These are phyloP conservation scores for Trichoplusia ni DNA, from an alignment of 1,140 invertebrate genomes.

Conservation along the genomic window DNA sequence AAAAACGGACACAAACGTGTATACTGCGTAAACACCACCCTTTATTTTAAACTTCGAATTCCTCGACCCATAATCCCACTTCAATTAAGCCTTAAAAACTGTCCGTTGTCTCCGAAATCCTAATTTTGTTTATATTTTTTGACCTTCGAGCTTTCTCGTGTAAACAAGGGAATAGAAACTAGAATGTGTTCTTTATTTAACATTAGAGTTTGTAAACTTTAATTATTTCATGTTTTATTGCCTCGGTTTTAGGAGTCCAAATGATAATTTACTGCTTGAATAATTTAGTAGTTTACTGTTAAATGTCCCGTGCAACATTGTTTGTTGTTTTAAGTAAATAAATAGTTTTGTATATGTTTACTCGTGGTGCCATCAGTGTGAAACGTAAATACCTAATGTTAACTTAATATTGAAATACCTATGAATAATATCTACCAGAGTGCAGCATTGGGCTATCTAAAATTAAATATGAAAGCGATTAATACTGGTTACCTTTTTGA, in stretches of 20 bases:
- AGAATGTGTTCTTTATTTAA: no score
- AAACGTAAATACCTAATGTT: no score
- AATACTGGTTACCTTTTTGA: no score
- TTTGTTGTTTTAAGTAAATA: no score
- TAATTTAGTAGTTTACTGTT: no score
- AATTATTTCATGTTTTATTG: conserved; percentile 19
- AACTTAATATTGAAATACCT: no score
- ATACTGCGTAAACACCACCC: not conserved
- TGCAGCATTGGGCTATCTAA: no score
- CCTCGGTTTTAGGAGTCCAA: conserved; percentile 10
- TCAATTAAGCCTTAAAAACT: conserved; percentile 29
- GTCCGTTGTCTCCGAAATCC: conserved; percentile 17
- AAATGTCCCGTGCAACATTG: no score
- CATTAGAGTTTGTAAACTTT: conserved; percentile 11
- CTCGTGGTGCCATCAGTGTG: no score
- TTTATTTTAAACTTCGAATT: conserved; percentile 19
- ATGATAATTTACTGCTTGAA: no score
- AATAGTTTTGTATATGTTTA: conserved; percentile 17
- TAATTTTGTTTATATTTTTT: conserved; percentile 31
- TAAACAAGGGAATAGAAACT: conserved; percentile 8
- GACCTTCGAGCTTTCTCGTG: conserved; percentile 28
- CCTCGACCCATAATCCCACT: conserved; percentile 6
- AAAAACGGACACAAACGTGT: not conserved
- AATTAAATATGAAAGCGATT: no score
- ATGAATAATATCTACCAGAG: no score